Evolutionary conservation across 2,797 vertebrate genomes (phyloP), one percentile per base, ranked within the genome.

Genomic region (Rhynchotus rufescens): DNA sequence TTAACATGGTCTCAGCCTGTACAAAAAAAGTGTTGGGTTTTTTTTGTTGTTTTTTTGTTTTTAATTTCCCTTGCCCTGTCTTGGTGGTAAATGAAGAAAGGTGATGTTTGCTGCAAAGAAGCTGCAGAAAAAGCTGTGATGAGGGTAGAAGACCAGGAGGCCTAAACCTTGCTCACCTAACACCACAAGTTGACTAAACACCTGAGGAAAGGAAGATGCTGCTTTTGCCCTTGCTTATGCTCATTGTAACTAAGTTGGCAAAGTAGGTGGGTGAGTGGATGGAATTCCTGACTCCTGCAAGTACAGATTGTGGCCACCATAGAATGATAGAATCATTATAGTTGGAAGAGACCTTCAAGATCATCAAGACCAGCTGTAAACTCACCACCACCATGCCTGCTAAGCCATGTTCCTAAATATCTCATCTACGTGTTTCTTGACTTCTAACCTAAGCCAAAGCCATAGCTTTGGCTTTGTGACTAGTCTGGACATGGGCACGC

Each of bases 401-500:
- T 23, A 10, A 49, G 47, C 22, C 47, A 12, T 49, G 11, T 23
- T 22, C 47, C 22, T 49, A 49, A 49, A 22, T 49, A 12, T 11
- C 47, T 49, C 47, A 23, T 23, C 10, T 49, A 49, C 22, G 10
- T 49, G 19, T 12, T 49, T 23, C 47, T 49, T 49, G 22, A 36
- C 36, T 36, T 36, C 36, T 36, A 36, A 36, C 36, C 36, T 36
- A 36, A 5, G 49, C 38, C 72, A 54, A 71, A 88, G 51, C 14
- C 68, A 38, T 25, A 25, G 60, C 26, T 62, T 75, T 82, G 81
- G 25, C 44, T 83, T 72, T 49, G 54, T n/a, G 57, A 4, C 52
- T 74, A 0, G 1, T 42, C 61, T 23, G 47, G 44, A 4, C 38
- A 34, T 3, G 8, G 7, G 5, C 8, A 64, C 51, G 44, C 10